Percentiles rank a stretch among this genome's conserved stretches.
Conservation (phyloP, 2,797 vertebrate species). For the Sarcophilus harrisii region DNA sequence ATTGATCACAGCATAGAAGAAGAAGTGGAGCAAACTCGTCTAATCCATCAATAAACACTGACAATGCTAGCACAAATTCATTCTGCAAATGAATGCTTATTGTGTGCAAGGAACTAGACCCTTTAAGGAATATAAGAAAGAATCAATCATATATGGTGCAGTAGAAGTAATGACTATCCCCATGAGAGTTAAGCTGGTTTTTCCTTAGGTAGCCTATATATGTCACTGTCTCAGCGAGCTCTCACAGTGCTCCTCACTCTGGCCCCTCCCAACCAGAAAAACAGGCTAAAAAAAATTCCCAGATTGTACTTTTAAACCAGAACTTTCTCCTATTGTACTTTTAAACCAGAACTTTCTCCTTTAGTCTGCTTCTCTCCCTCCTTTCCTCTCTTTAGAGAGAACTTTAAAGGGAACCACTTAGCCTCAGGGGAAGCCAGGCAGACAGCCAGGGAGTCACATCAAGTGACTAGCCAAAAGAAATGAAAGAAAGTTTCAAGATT, state of each 20-base stretch:
- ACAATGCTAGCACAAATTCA: neutral
- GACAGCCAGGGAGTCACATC: neutral
- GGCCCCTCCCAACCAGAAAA: neutral
- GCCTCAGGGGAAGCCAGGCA: neutral
- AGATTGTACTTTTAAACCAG: neutral
- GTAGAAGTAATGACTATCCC: neutral
- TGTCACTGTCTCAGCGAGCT: neutral
- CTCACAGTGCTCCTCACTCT: neutral
- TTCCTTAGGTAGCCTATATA: neutral
- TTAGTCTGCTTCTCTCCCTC: neutral
- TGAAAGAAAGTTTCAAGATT: neutral
- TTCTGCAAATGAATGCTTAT: neutral
- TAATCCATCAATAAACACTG: neutral
- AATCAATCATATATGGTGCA: neutral
- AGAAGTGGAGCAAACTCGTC: neutral
- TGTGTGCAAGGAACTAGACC: neutral
- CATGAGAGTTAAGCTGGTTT: neutral
- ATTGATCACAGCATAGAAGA: neutral
- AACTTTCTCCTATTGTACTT: neutral
- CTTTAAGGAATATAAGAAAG: neutral
- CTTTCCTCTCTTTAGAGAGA: neutral
- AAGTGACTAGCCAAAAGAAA: neutral
- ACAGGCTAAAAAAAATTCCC: neutral
- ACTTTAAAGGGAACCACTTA: neutral
- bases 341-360: neutral